phyloP scores from a whole-genome alignment of 2,113 vertebrate species.

The Centropus unirufus region DNA sequence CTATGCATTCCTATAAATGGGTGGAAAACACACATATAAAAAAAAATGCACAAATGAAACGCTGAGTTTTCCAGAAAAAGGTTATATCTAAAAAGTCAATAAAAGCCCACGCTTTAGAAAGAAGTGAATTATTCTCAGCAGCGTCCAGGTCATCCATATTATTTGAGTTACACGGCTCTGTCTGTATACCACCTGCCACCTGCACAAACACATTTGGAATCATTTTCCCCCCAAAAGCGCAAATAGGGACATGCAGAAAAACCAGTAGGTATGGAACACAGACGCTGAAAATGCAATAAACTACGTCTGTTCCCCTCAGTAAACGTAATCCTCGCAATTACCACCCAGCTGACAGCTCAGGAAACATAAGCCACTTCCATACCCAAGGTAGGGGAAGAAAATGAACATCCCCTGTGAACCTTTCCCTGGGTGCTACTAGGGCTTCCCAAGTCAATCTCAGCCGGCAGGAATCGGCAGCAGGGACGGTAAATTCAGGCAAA shows the following conservation, averaged over 20 bases:
- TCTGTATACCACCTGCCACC: neutral
- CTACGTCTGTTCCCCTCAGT: neutral
- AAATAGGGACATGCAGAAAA: neutral
- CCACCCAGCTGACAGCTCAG: neutral
- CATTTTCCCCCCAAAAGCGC: neutral
- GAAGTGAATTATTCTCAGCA: neutral
- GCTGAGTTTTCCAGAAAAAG: neutral
- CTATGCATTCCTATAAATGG: neutral
- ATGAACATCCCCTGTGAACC: neutral
- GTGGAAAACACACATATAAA: rapidly evolving
- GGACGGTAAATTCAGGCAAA: too few species aligned
- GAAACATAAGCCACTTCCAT: neutral
- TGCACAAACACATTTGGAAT: neutral
- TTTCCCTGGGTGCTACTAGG: neutral
- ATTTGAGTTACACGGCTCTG: neutral
- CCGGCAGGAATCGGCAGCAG: too few species aligned
- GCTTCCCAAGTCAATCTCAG: neutral
- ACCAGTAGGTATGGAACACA: neutral
- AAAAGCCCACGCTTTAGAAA: neutral
- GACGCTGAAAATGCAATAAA: neutral
- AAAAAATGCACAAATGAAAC: neutral
- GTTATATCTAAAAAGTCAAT: neutral
- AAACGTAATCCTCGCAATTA: neutral
- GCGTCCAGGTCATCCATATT: neutral
- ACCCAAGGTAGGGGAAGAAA: neutral